Evolutionary conservation across 1,140 invertebrate genomes (phyloP), one percentile per base, ranked within the genome.

Genomic region (Adoxophyes honmai): DNA sequence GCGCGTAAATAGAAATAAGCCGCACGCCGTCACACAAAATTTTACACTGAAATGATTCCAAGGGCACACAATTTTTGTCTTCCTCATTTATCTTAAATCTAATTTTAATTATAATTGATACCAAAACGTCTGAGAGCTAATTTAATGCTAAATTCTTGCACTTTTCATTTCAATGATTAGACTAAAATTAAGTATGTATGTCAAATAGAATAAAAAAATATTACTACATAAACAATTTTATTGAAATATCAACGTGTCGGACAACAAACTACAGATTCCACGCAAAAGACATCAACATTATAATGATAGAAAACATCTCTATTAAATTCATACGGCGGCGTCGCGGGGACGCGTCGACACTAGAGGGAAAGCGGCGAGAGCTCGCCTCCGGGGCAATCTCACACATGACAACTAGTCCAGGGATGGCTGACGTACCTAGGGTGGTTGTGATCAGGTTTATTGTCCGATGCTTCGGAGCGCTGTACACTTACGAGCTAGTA

Each of bases 401-500:
- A 75, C 72, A 62, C 75, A 78, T 81, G 75, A 75, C 73, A 78
- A 75, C 75, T 81, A 73, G 65, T 68, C 60, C 70, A 75, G 42
- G 63, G 63, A 28, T 28, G 21, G 63, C 68, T 59, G 58, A 66
- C 60, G 64, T 70, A 61, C 55, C 57, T 54, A 6, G 18, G 21
- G 67, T 65, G 66, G 60, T 57, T 60, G 66, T 18, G 38, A 28
- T 34, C 68, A 69, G 66, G 74, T 79, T 86, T 86, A 86, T 84
- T 86, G 85, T 88, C 85, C 85, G 80, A 81, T 77, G 74, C 73
- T 73, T 80, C 75, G 81, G 81, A 82, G 76, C 75, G 75, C 78
- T 88, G 81, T 88, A 82, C 81, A 86, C 86, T 88, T 86, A 88
- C 83, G 72, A 86, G 75, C 79, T 86, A 83, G 77, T 82, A 85